phyloP scores from a whole-genome alignment of 2,888 invertebrate genomes.

The Lepidocyrtoides sp. region DNA sequence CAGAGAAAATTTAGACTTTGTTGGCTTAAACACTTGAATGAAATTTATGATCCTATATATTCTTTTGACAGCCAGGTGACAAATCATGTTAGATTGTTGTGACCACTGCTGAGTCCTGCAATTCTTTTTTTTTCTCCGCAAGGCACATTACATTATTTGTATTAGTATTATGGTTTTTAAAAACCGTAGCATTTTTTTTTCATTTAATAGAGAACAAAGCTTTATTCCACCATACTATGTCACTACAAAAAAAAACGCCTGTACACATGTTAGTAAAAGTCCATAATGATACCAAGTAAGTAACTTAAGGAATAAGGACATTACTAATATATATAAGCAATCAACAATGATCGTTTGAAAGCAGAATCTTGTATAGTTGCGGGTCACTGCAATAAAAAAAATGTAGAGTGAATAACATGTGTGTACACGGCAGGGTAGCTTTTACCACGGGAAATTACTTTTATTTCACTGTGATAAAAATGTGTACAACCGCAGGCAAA shows the following conservation, averaged over 20 bases:
- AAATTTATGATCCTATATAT: slow-evolving; percentile 60
- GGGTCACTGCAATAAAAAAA: slow-evolving; percentile 19
- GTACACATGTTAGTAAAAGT: background rate
- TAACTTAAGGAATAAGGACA: background rate
- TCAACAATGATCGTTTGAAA: slow-evolving; percentile 42
- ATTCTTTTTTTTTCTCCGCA: slow-evolving; percentile 23
- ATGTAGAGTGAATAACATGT: slow-evolving; percentile 42
- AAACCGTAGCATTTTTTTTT: background rate
- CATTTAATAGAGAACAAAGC: too few species aligned
- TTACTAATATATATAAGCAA: slow-evolving; percentile 12
- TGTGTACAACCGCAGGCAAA: slow-evolving; percentile 51
- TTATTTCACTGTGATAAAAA: slow-evolving; percentile 69
- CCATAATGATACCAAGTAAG: background rate
- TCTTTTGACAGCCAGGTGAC: slow-evolving; percentile 72
- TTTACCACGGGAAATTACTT: slow-evolving; percentile 74
- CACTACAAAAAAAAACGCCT: background rate
- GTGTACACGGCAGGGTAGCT: background rate
- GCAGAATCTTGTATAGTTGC: slow-evolving; percentile 42
- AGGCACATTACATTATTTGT: slow-evolving; percentile 30
- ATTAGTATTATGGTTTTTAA: background rate
- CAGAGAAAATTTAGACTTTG: slow-evolving; percentile 12
- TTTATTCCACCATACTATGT: too few species aligned
- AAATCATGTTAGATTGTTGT: slow-evolving; percentile 57
- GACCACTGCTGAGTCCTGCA: slow-evolving; percentile 25
- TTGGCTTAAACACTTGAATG: slow-evolving; percentile 24